These are phyloP conservation scores for Antennarius maculatus DNA, from an alignment of 2,797 vertebrate genomes.

Conservation along the genomic window DNA sequence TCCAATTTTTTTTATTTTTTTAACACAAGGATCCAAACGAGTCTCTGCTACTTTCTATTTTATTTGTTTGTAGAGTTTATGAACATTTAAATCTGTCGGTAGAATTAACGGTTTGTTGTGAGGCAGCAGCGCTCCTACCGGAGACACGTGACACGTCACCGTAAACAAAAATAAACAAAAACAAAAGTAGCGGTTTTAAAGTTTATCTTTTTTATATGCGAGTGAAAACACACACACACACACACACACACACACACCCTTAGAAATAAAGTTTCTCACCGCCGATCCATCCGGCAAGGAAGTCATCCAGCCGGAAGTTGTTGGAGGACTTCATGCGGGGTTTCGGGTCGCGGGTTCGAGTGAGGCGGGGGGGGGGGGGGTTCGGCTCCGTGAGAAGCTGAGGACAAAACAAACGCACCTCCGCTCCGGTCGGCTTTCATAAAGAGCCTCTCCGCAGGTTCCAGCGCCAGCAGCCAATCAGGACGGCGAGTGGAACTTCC, in stretches of 20 bases:
- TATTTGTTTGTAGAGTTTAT: too few species aligned
- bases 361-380: background rate
- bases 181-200: too few species aligned
- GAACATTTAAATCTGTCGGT: too few species aligned
- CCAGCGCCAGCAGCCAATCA: constrained; percentile 36
- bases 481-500: accelerated
- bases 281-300: constrained; percentile 91
- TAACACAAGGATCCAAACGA: too few species aligned
- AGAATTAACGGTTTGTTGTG: background rate
- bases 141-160: background rate
- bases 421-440: background rate
- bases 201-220: too few species aligned
- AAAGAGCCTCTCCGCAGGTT: background rate
- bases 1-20: too few species aligned
- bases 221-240: background rate
- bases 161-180: too few species aligned
- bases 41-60: too few species aligned
- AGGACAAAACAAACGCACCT: background rate
- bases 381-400: background rate
- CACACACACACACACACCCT: background rate
- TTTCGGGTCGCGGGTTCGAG: constrained; percentile 13
- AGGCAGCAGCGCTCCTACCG: constrained; percentile 30
- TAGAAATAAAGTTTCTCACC: constrained; percentile 76
- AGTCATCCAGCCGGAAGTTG: constrained; percentile 88
- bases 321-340: constrained; percentile 54